phyloP scores from a whole-genome alignment of 2,888 invertebrate genomes.

The Coleophora flavipennella region DNA sequence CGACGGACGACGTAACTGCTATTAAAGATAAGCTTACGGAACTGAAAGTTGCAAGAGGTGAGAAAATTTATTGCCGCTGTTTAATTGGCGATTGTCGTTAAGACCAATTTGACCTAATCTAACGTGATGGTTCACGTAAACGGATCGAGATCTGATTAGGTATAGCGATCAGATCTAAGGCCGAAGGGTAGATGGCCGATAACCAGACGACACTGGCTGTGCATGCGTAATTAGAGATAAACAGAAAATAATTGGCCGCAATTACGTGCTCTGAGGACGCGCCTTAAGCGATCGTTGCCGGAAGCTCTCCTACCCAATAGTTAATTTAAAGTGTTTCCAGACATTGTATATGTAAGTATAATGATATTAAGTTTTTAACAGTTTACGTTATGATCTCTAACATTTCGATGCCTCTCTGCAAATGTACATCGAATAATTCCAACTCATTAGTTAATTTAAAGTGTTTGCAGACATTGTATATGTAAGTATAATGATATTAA shows the following conservation, averaged over 20 bases:
- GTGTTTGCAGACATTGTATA: too few species aligned
- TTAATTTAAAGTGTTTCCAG: too few species aligned
- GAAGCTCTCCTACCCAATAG: slow-evolving; percentile 1
- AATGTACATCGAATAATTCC: too few species aligned
- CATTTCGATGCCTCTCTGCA: too few species aligned
- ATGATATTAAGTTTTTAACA: too few species aligned
- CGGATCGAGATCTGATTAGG: slow-evolving; percentile 63
- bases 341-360: too few species aligned
- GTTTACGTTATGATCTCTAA: too few species aligned
- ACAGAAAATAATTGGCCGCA: slow-evolving; percentile 72
- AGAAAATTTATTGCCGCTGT: slow-evolving; percentile 7
- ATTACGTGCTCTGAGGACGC: slow-evolving; percentile 60
- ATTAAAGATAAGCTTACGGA: slow-evolving; percentile 5
- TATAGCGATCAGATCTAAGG: slow-evolving; percentile 60
- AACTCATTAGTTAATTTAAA: too few species aligned
- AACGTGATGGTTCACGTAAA: slow-evolving; percentile 55
- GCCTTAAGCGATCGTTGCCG: slow-evolving; percentile 18
- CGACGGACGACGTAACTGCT: too few species aligned
- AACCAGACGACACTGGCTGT: slow-evolving; percentile 62
- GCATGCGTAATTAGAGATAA: slow-evolving; percentile 73
- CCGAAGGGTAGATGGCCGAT: slow-evolving; percentile 68
- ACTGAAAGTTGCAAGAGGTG: slow-evolving; percentile 2
- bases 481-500: too few species aligned
- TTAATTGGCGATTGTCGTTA: slow-evolving; percentile 20
- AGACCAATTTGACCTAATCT: slow-evolving; percentile 32